phyloP scores from a whole-genome alignment of 2,113 vertebrate genomes.

The Rhodinocichla rosea region DNA sequence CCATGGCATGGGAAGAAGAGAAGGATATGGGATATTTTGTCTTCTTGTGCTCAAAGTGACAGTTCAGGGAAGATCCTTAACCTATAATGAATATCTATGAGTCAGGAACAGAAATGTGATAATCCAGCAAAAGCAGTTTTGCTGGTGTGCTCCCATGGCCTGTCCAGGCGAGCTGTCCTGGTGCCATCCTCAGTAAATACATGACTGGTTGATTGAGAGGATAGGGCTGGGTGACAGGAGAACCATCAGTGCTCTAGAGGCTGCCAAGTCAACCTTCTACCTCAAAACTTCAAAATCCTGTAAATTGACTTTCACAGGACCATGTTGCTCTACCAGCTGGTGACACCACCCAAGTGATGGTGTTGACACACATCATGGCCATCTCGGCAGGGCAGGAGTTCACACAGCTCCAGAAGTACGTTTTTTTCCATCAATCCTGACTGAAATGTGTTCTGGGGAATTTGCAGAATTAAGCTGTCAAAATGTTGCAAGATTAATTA shows the following conservation, averaged over 20 bases:
- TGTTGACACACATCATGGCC: fast-evolving
- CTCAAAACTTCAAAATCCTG: background rate
- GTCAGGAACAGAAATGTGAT: background rate
- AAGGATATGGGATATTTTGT: background rate
- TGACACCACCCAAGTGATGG: background rate
- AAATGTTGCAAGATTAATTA: conserved; percentile 13
- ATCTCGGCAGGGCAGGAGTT: background rate
- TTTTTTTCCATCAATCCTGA: background rate
- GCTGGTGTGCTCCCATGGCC: background rate
- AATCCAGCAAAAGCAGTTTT: background rate
- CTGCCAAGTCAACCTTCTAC: background rate
- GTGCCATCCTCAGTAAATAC: background rate
- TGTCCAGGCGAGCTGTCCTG: background rate
- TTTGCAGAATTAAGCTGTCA: conserved; percentile 28
- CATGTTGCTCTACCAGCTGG: fast-evolving
- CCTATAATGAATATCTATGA: background rate
- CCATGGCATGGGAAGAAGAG: background rate
- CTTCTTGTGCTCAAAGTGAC: background rate
- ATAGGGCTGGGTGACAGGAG: background rate
- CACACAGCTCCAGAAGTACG: background rate
- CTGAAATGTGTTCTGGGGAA: background rate
- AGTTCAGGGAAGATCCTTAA: background rate
- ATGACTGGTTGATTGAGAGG: background rate
- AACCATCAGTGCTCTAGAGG: background rate
- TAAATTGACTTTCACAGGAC: fast-evolving